Evolutionary conservation across 2,113 vertebrate species (phyloP), one percentile per base, ranked within the genome.

Genomic region (cat (Felis catus)): DNA sequence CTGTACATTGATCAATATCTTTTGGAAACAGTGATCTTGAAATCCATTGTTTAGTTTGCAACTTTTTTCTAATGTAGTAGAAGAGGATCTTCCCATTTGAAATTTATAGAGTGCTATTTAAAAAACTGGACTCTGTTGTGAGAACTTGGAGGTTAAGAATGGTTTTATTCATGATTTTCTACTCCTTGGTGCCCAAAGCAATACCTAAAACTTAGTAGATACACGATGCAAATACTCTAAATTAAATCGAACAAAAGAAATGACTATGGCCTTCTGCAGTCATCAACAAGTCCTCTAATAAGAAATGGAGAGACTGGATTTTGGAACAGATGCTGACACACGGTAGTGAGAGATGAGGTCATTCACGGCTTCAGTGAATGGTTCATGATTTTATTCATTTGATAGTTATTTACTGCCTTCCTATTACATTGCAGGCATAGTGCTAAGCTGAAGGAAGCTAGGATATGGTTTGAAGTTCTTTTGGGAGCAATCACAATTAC

Each of bases 221-320:
- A 81, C 1, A 79, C 4, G 53, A 81, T 53, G 23, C 27, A 79
- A 89, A 91, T 91, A 96, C 15, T 79, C 74, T 73, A 95, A 82
- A 83, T 94, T 93, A 68, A 95, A 86, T 21, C 61, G 91, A 96
- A 53, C 45, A 86, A 41, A 85, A 94, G 12, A 83, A 92, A 94
- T 48, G 48, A 51, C n/a, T 87, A 1, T 81, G 31, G 36, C 25
- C 70, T 76, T 91, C 31, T 90, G 61, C 92, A 55, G 29, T 93
- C 63, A 80, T 70, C 88, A 80, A 6, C 36, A 55, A 27, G 51
- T 97, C 76, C 78, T 80, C 48, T 96, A 82, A 65, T 55, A 65
- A 89, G 58, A 92, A 51, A n/a, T 5, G 31, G n/a, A 82, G 51
- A 89, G 36, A 92, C 33, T 87, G 15, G 73, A 93, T 92, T 96